Percentiles rank a stretch among this genome's conserved stretches.
Evolutionary conservation across 2,797 vertebrate genomes (phyloP).

Genomic region (Tragelaphus oryx): DNA sequence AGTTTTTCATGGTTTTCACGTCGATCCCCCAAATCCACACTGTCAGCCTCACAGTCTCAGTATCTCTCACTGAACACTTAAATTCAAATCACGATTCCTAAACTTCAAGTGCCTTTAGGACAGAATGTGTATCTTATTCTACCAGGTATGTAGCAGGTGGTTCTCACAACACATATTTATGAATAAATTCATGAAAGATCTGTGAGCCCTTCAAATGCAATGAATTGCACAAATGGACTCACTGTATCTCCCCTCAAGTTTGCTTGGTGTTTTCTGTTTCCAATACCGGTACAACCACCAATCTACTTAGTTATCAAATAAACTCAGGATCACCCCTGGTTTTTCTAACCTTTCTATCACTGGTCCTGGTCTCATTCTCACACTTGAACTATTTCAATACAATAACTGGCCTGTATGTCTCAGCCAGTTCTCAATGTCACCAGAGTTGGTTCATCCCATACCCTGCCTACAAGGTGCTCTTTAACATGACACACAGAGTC

Average conservation of each 20-base stretch:
- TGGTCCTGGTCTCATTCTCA: background rate
- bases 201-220: background rate
- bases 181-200: background rate
- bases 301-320: background rate
- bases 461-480: background rate
- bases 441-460: background rate
- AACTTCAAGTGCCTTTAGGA: background rate
- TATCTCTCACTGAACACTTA: background rate
- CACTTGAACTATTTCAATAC: background rate
- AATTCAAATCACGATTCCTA: background rate
- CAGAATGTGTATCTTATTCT: background rate
- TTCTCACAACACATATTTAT: background rate
- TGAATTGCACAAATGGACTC: background rate
- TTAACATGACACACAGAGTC: background rate
- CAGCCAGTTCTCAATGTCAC: background rate
- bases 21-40: background rate
- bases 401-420: background rate
- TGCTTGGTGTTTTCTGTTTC: background rate
- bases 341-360: background rate
- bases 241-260: background rate
- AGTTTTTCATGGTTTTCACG: background rate
- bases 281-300: background rate
- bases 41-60: background rate
- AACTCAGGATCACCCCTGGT: background rate
- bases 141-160: background rate